These are phyloP conservation scores for Madoqua kirkii DNA, from an alignment of 2,113 vertebrate genomes.

Conservation along the genomic window DNA sequence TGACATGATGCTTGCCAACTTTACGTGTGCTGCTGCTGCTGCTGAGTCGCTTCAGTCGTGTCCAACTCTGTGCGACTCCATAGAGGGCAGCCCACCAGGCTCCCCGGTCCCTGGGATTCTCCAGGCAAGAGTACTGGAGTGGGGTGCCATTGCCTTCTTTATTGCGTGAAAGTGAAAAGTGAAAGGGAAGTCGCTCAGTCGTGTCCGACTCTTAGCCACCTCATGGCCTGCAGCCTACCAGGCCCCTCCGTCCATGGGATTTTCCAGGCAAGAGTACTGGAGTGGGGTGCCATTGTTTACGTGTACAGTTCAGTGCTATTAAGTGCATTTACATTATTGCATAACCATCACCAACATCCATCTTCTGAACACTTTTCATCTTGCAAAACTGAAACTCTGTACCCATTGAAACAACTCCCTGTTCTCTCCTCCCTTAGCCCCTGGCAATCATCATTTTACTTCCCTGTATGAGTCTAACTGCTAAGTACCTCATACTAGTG, in stretches of 20 bases:
- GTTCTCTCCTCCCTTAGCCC: neutral
- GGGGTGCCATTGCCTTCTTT: too few relatives aligned
- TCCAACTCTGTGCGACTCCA: too few relatives aligned
- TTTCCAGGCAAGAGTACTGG: too few relatives aligned
- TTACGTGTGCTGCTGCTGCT: neutral
- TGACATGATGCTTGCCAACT: neutral
- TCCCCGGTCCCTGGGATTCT: too few relatives aligned
- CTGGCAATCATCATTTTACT: neutral
- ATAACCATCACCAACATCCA: neutral
- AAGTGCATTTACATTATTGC: neutral
- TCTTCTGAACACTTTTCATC: neutral
- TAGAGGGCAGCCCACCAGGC: too few relatives aligned
- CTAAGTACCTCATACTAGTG: neutral
- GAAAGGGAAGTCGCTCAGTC: too few relatives aligned
- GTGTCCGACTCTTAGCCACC: fast-evolving
- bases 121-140: too few relatives aligned
- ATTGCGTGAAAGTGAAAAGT: too few relatives aligned
- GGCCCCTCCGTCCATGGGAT: too few relatives aligned
- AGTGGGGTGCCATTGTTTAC: neutral
- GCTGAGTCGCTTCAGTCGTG: too few relatives aligned
- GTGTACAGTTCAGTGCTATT: neutral
- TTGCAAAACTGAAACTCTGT: neutral
- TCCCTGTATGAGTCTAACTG: neutral
- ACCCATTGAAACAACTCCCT: neutral
- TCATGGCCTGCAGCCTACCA: too few relatives aligned